A percentile compares a stretch with the other conserved stretches of the same genome.
These are phyloP conservation scores for Heliconius himera DNA, from an alignment of 1,140 invertebrate species.

Conservation along the genomic window DNA sequence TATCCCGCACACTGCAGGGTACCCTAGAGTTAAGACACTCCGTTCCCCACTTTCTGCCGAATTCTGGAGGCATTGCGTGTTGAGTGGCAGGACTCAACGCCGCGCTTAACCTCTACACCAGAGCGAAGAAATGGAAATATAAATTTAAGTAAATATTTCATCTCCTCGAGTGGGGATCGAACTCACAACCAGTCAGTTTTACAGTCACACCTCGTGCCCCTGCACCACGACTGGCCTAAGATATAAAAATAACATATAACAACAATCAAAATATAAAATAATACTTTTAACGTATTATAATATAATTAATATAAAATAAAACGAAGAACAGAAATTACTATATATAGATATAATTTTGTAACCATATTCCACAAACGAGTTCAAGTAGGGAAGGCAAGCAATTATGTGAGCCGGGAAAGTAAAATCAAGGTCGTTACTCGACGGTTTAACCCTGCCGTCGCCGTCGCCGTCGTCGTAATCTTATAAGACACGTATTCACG, in stretches of 20 bases:
- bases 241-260: neutral
- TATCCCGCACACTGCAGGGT: too few relatives aligned
- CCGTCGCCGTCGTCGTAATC: slow-evolving; percentile 15
- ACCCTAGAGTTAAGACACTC: too few relatives aligned
- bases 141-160: too few relatives aligned
- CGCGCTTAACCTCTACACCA: too few relatives aligned
- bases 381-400: slow-evolving; percentile 38
- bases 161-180: too few relatives aligned
- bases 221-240: too few relatives aligned
- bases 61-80: too few relatives aligned
- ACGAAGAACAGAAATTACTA: neutral
- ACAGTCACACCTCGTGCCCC: too few relatives aligned
- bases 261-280: neutral
- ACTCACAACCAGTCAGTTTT: too few relatives aligned
- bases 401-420: slow-evolving; percentile 40
- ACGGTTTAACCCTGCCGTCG: slow-evolving; percentile 33
- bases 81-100: too few relatives aligned
- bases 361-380: slow-evolving; percentile 21
- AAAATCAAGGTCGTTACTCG: slow-evolving; percentile 41
- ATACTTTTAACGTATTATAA: neutral
- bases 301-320: neutral
- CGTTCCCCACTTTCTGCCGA: too few relatives aligned
- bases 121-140: too few relatives aligned
- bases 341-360: slow-evolving; percentile 27
- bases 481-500: slow-evolving; percentile 29